Evolutionary conservation across 1,140 invertebrate genomes (phyloP).

Genomic region (Drosophila teissieri): DNA sequence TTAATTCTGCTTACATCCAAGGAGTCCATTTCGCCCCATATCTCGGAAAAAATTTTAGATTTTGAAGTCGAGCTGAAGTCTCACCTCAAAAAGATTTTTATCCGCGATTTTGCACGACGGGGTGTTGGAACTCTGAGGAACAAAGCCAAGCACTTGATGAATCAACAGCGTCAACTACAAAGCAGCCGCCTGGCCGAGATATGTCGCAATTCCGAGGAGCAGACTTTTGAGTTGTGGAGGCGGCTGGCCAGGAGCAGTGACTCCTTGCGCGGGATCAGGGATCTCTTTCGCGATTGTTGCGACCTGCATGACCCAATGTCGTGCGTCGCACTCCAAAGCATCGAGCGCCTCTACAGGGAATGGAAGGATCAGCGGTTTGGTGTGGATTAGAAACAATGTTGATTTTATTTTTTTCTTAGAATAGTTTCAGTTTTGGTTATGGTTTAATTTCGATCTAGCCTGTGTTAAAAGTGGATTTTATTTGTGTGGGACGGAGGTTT

Average conservation of each 20-base stretch:
- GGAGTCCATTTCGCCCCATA: not conserved
- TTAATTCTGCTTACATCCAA: not conserved
- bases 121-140: not conserved
- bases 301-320: not conserved
- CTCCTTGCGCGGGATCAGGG: not conserved
- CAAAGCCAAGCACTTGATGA: not conserved
- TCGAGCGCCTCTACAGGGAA: constrained; percentile 6
- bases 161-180: not conserved
- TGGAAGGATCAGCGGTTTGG: not conserved
- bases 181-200: not conserved
- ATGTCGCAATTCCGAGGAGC: not conserved
- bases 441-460: not conserved
- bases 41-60: not conserved
- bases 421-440: not conserved
- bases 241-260: not conserved
- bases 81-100: not conserved
- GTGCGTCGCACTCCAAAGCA: not conserved
- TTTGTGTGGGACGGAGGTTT: too few species aligned
- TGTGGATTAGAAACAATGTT: not conserved
- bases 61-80: not conserved
- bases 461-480: not conserved
- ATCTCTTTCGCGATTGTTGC: not conserved
- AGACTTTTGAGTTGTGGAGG: not conserved
- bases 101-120: too few species aligned
- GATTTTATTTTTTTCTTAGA: not conserved